Evolutionary conservation across 2,888 invertebrate genomes (phyloP), one percentile per base, ranked within the genome.

Genomic region (Geotrupes spiniger): DNA sequence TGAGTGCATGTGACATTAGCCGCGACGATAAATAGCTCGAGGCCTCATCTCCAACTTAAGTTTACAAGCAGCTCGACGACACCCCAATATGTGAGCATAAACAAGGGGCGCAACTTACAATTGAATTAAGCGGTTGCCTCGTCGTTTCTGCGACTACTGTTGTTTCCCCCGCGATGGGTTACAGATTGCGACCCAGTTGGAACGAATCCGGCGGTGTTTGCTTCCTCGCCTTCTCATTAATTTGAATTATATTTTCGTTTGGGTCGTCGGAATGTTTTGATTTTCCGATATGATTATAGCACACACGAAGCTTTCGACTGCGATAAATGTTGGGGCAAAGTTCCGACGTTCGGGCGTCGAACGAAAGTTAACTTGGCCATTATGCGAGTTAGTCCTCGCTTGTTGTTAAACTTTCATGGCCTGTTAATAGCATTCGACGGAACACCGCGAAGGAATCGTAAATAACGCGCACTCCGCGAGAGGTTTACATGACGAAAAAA

Each of bases 351-450:
- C 21, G 21, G 12, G 27, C 5, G 21, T 21, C 40, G 8, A 40
- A 9, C 15, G 8, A 10, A 33, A 33, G 33, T 33, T 33, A 33
- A 33, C 33, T 8, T 33, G 15, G 33, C 14, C 33, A 45, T 39
- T 40, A 44, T 40, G 46, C 33, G 33, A 39, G 39, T 44, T 44
- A 44, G 44, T 37, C 33, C 33, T 28, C 16, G 39, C 48, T 47
- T 48, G 48, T n/a, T n/a, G n/a, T 48, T 48, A 48, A 47, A 48
- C 42, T 48, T 48, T 48, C 48, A 48, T 42, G 36, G 38, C 41
- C 37, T 41, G 48, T 48, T 48, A 48, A 48, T 48, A 48, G 48
- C 42, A 42, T 48, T 48, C 40, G 49, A 41, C 49, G 40, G 39
- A 49, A 44, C 45, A 36, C 40, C 41, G 44, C 44, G 41, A 49